Evolutionary conservation across 2,113 vertebrate species (phyloP).

Genomic region (Entomyzon cyanotis): DNA sequence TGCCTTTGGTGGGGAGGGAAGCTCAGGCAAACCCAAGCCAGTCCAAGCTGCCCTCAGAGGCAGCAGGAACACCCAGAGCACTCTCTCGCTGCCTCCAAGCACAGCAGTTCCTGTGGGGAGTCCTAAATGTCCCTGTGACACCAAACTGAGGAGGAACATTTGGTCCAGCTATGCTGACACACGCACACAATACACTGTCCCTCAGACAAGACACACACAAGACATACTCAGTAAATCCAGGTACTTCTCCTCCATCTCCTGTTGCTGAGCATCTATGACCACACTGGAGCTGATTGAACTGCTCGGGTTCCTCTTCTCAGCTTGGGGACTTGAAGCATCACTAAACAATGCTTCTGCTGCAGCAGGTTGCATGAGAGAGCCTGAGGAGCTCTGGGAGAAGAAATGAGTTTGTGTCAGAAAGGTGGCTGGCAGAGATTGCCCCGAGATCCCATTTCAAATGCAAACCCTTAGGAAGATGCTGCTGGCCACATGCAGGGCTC

Average conservation of each 20-base stretch:
- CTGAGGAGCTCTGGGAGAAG: conserved; percentile 84
- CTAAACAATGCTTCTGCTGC: conserved; percentile 84
- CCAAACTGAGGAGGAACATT: neutral
- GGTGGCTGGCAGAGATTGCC: neutral
- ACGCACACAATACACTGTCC: fast-evolving
- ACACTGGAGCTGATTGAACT: conserved; percentile 76
- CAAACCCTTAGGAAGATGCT: neutral
- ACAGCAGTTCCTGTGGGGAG: neutral
- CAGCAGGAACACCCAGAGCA: neutral
- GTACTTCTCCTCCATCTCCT: conserved; percentile 86
- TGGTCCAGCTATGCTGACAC: neutral
- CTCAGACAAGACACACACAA: neutral
- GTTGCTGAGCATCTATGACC: conserved; percentile 27
- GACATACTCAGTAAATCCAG: conserved; percentile 75
- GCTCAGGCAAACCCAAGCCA: neutral
- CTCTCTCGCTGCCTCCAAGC: fast-evolving
- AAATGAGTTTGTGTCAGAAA: neutral
- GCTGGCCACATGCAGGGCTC: neutral
- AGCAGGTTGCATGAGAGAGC: conserved; percentile 84
- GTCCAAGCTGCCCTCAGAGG: neutral
- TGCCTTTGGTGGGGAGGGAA: neutral
- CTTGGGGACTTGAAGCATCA: conserved; percentile 81
- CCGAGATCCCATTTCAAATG: neutral
- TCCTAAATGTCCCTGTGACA: neutral
- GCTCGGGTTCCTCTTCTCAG: conserved; percentile 82